Base-by-base conservation (phyloP, 2,888 invertebrate species). In the Chrysolina oricalcia region DNA sequence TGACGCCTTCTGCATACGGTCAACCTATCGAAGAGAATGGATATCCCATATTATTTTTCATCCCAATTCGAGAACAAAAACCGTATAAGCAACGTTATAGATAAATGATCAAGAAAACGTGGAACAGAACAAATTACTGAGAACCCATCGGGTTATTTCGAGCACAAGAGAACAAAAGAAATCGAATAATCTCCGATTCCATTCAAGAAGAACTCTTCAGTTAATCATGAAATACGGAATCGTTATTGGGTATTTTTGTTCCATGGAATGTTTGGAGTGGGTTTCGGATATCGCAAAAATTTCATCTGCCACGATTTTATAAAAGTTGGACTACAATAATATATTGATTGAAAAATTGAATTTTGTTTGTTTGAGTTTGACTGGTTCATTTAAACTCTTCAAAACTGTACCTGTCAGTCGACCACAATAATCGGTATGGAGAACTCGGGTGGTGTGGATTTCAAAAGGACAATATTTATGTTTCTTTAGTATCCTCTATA, bases 141-240 rank as follows among this genome's bases (percentile, higher is more conserved):
- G 21, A 53, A 21, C 53, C 53, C 21, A 53, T 53, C 21, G 53
- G 11, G 19, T 53, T 53, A 53, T 10, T 19, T 53, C 53, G 21
- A 53, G 21, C 53, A 53, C 53, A 21, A 21, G 53, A 53, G 53
- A 53, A 53, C 53, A 23, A 53, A 53, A 53, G 21, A 53, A 53
- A 53, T 53, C 53, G 1, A 53, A 53, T 53, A 53, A 53, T 53
- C 53, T 53, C 21, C 53, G 13, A 23, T 53, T 23, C 53, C 21
- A 11, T 11, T 17, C 17, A 17, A 10, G 48, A 10, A 17, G 17
- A 48, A 48, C n/a, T 48, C 17, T 21, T 53, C 13, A 19, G 1
- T 53, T 21, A 53, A 53, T 53, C 21, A 53, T 21, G 53, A 53
- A 21, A 53, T 19, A 21, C 11, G 53, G 13, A 53, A 11, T 53